Percentiles rank a stretch among this genome's conserved stretches.
Conservation (phyloP, 2,113 vertebrate species). For the Phoxinus phoxinus region DNA sequence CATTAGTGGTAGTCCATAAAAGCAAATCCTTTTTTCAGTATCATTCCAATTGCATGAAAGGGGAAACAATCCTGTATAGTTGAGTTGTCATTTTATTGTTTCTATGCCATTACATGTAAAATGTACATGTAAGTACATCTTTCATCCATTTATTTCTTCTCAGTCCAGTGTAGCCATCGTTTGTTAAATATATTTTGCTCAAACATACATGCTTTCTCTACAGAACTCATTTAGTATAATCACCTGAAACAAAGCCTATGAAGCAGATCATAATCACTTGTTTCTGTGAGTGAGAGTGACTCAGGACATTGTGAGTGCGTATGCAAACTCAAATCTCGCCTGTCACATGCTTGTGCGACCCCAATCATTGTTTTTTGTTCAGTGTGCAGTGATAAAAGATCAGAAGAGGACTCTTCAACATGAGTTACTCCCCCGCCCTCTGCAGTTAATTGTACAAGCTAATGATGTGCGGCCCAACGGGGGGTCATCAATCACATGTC, state of each 20-base stretch:
- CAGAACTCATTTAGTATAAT: constrained; percentile 20
- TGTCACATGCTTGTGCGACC: constrained; percentile 25
- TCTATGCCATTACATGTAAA: neutral
- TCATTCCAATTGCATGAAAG: neutral
- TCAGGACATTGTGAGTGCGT: neutral
- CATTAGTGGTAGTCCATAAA: neutral
- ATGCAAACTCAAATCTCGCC: constrained; percentile 21
- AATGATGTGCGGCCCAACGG: constrained; percentile 32
- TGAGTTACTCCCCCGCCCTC: constrained; percentile 36
- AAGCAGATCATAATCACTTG: constrained; percentile 71
- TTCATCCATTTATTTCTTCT: neutral
- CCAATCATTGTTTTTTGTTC: constrained; percentile 35
- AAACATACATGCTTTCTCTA: neutral
- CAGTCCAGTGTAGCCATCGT: neutral
- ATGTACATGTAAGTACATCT: neutral
- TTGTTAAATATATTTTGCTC: neutral
- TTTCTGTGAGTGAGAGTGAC: constrained; percentile 62
- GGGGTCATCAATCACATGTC: constrained; percentile 60
- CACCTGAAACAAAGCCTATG: constrained; percentile 33
- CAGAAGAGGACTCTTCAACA: constrained; percentile 61
- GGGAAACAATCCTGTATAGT: neutral
- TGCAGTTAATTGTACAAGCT: constrained; percentile 35
- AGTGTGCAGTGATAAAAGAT: constrained; percentile 33
- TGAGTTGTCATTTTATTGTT: neutral
- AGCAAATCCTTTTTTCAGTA: neutral